Evolutionary conservation across 37 sponge, comb jelly and placozoan species (phyloP).

Genomic region (Trichoplax adhaerens): DNA sequence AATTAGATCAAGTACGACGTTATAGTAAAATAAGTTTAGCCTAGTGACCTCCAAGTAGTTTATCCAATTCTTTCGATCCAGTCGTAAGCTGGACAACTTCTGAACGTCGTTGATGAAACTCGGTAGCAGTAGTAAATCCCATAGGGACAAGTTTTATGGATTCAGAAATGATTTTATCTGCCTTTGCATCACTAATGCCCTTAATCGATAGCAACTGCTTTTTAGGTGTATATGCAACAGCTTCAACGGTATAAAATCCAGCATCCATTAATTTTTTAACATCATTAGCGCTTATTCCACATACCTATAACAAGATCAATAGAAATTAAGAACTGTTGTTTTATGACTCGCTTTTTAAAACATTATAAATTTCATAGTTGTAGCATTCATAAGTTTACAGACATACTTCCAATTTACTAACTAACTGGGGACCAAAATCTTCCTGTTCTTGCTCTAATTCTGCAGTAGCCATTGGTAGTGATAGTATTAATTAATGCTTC

Average conservation of each 20-base stretch:
- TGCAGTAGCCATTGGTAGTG: constrained; percentile 5
- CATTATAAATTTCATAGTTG: neutral
- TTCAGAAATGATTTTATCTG: constrained; percentile 85
- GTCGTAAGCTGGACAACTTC: constrained; percentile 93
- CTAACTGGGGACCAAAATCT: constrained; percentile 38
- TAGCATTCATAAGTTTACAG: neutral
- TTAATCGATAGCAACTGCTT: constrained; percentile 80
- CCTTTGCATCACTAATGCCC: constrained; percentile 99
- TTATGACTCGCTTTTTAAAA: neutral
- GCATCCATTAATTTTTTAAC: constrained; percentile 92
- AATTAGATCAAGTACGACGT: neutral
- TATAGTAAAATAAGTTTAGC: neutral
- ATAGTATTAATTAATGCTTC: too few relatives aligned
- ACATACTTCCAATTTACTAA: constrained; percentile 39
- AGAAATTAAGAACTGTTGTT: too few relatives aligned
- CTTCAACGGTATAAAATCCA: constrained; percentile 92
- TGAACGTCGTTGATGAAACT: constrained; percentile 85
- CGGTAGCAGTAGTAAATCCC: constrained; percentile 99
- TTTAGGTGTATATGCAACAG: constrained; percentile 95
- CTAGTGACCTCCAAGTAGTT: constrained; percentile 57
- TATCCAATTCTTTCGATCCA: constrained; percentile 93
- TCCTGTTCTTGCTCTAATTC: constrained; percentile 21
- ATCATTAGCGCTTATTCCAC: constrained; percentile 81
- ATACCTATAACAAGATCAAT: constrained; percentile 18
- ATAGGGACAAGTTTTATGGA: constrained; percentile 88